phyloP scores from a whole-genome alignment of 2,888 invertebrate species.

The Petrophora chlorosata region DNA sequence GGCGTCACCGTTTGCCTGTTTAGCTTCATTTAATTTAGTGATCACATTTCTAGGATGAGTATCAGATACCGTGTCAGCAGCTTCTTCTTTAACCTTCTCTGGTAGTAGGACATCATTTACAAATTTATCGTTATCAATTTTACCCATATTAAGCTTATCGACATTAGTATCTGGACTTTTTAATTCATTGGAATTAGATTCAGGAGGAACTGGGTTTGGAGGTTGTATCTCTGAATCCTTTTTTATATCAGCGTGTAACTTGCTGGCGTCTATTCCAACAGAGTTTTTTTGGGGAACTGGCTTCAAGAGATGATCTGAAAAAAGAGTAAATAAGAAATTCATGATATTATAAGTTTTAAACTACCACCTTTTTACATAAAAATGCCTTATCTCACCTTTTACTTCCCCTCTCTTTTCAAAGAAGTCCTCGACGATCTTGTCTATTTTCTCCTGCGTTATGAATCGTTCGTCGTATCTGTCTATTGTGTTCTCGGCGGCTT shows the following conservation, averaged over 20 bases:
- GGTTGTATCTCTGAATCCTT: conserved; percentile 75
- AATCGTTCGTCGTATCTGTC: conserved; percentile 67
- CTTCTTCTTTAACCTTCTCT: conserved; percentile 42
- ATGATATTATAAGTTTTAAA: too few species aligned
- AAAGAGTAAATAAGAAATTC: conserved; percentile 17
- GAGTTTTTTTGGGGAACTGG: conserved; percentile 41
- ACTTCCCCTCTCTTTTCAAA: conserved; percentile 62
- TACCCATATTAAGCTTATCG: conserved; percentile 17
- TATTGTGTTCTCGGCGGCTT: conserved; percentile 85
- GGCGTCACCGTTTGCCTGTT: conserved; percentile 47
- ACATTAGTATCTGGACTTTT: conserved; percentile 56
- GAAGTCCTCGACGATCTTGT: conserved; percentile 75
- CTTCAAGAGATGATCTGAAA: conserved; percentile 53
- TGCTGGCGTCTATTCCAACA: conserved; percentile 33
- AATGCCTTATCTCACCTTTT: conserved; percentile 44
- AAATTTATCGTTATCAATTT: conserved; percentile 22
- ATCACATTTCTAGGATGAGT: conserved; percentile 67
- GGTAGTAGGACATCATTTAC: conserved; percentile 29
- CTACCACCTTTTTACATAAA: conserved; percentile 1
- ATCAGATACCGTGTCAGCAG: conserved; percentile 53
- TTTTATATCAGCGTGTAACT: conserved; percentile 41
- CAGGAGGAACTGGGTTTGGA: conserved; percentile 76
- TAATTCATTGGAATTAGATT: conserved; percentile 65
- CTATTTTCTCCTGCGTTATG: conserved; percentile 69
- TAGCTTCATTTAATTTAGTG: conserved; percentile 51